Conservation (phyloP, 2,113 vertebrate genomes). For the Elachura formosa region DNA sequence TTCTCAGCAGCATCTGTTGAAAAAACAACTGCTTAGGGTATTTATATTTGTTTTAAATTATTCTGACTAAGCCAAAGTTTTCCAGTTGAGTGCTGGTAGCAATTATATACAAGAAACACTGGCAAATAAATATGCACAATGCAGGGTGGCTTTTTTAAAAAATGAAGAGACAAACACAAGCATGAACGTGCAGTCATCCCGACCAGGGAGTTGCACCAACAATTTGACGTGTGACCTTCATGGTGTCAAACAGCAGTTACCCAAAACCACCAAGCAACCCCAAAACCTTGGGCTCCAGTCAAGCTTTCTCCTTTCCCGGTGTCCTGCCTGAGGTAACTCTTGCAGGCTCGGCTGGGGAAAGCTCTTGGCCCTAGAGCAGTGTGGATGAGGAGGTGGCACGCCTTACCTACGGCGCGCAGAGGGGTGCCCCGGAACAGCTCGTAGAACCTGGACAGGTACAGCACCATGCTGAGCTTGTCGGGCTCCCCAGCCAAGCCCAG, state of each 20-base stretch:
- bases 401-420: slow-evolving; percentile 81
- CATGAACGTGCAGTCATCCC: neutral
- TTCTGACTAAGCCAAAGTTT: neutral
- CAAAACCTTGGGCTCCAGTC: neutral
- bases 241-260: neutral
- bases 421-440: slow-evolving; percentile 90
- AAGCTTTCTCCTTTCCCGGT: neutral
- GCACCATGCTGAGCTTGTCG: slow-evolving; percentile 86
- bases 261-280: neutral
- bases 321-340: neutral
- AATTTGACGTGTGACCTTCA: neutral
- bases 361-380: neutral
- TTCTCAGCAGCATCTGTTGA: slow-evolving; percentile 73
- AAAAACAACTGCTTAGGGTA: neutral
- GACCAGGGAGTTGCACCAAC: neutral
- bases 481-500: slow-evolving; percentile 74
- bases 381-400: neutral
- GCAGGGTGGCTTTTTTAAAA: neutral
- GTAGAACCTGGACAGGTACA: slow-evolving; percentile 94
- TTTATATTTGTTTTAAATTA: neutral
- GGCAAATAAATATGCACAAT: neutral
- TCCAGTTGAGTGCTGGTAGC: neutral
- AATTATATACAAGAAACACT: neutral
- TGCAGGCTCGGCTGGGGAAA: neutral
- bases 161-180: neutral